phyloP scores from a whole-genome alignment of 2,797 vertebrate species.

The Tadarida brasiliensis region DNA sequence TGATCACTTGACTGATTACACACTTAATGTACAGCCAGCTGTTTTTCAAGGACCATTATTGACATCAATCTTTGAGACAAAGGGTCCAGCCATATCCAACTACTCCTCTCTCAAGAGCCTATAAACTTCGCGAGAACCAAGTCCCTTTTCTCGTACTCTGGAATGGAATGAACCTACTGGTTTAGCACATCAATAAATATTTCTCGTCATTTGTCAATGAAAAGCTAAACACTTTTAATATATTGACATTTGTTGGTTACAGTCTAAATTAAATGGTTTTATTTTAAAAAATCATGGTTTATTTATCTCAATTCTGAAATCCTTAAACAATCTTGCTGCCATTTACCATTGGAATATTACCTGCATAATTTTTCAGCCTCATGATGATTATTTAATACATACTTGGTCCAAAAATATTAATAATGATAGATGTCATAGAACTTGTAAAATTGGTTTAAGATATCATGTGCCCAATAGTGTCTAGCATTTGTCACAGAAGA shows the following conservation, averaged over 20 bases:
- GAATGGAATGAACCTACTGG: not conserved
- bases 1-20: not conserved
- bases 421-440: not conserved
- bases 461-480: not conserved
- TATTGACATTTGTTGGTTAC: not conserved
- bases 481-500: not conserved
- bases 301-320: slow-evolving; percentile 25
- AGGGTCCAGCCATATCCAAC: not conserved
- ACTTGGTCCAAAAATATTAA: not conserved
- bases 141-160: not conserved
- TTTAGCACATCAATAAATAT: not conserved
- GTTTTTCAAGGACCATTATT: not conserved
- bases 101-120: not conserved
- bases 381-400: not conserved
- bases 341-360: not conserved
- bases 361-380: not conserved
- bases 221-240: not conserved
- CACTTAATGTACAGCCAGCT: not conserved
- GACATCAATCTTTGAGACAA: slow-evolving; percentile 4
- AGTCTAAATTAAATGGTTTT: not conserved
- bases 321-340: not conserved
- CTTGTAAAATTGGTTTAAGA: slow-evolving; percentile 18
- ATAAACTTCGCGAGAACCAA: not conserved
- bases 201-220: not conserved
- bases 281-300: too few species aligned